phyloP scores from a whole-genome alignment of 2,797 vertebrate genomes.

The Enteromius afrohamiltoni region DNA sequence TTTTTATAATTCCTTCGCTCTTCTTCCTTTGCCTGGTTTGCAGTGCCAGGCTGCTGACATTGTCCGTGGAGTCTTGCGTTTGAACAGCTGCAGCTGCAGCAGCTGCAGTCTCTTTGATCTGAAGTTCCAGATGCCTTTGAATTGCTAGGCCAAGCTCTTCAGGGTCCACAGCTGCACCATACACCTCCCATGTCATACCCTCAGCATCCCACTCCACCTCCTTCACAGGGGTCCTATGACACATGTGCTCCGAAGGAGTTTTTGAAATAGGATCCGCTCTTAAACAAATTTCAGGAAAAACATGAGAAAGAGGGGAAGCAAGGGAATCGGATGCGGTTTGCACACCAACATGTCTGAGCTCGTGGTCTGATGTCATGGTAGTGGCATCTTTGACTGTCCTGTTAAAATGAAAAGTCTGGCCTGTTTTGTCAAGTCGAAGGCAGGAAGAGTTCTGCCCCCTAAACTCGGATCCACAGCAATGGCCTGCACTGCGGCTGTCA shows the following conservation, averaged over 20 bases:
- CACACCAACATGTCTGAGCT: slow-evolving; percentile 83
- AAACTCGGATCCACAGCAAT: slow-evolving; percentile 63
- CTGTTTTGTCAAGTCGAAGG: slow-evolving; percentile 39
- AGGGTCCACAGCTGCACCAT: slow-evolving; percentile 89
- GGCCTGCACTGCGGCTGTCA: slow-evolving; percentile 71
- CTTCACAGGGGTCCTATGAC: slow-evolving; percentile 83
- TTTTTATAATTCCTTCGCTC: slow-evolving; percentile 77
- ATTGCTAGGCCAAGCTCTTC: slow-evolving; percentile 89
- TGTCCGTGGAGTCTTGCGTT: slow-evolving; percentile 37
- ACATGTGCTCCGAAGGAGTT: slow-evolving; percentile 41
- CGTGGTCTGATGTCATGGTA: slow-evolving; percentile 82
- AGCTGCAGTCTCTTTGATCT: slow-evolving; percentile 75
- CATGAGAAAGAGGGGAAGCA: slow-evolving; percentile 71
- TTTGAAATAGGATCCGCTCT: slow-evolving; percentile 46
- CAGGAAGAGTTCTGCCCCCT: slow-evolving; percentile 59
- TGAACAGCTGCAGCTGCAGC: slow-evolving; percentile 49
- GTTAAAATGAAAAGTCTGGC: slow-evolving; percentile 17
- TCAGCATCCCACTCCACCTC: slow-evolving; percentile 96
- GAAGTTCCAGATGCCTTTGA: slow-evolving; percentile 88
- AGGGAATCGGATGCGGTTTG: slow-evolving; percentile 80
- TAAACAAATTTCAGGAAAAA: slow-evolving; percentile 68
- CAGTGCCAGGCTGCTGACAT: slow-evolving; percentile 33
- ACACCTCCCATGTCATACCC: slow-evolving; percentile 95
- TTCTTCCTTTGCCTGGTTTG: slow-evolving; percentile 63
- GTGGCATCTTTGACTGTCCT: slow-evolving; percentile 78